Evolutionary conservation across 1,140 invertebrate species (phyloP), one percentile per base, ranked within the genome.

Genomic region (Polypedilum pembai): DNA sequence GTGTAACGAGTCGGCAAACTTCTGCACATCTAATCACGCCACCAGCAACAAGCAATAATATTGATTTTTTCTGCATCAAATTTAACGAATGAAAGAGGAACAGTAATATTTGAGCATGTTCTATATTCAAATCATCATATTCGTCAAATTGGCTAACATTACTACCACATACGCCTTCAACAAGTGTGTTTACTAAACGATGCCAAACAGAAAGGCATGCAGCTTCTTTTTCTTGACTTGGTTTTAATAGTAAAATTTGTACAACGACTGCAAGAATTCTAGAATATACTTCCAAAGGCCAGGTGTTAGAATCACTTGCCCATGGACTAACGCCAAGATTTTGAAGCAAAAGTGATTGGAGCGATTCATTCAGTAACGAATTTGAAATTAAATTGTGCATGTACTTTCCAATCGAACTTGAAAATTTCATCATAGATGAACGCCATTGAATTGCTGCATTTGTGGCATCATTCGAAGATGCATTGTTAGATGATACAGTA

Each of bases 51-150:
- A 92, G 84, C 8, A 97, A 84, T n/a, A 98, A 83, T 0, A 98
- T 92, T 3, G 91, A 91, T 83, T 98, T 98, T 82, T 98, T 98
- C 82, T 98, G 94, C 93, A 97, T 97, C 33, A 98, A 83, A 78
- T 94, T 95, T 33, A 98, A 82, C 3, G 94, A 94, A 82, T 98
- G 95, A 80, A 98, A 98, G 1, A 98, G 84, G 80, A 98, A 97
- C 0, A 98, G 85, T 76, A 98, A 83, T 8, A 98, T 84, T 80
- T 98, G 95, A 0, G 94, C 91, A 83, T 98, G 96, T 82, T 98
- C 96, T 8, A 98, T 94, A 83, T 98, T 98, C 41, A 98, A 84
- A 85, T 97, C 94, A 73, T 82, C 81, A 73, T 78, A 82, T 41
- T 82, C 81, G 40, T 75, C 21, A 24, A 18, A 75, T 40, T 73